Conservation (phyloP, 2,888 invertebrate species). For the Hypomecis atomaria region DNA sequence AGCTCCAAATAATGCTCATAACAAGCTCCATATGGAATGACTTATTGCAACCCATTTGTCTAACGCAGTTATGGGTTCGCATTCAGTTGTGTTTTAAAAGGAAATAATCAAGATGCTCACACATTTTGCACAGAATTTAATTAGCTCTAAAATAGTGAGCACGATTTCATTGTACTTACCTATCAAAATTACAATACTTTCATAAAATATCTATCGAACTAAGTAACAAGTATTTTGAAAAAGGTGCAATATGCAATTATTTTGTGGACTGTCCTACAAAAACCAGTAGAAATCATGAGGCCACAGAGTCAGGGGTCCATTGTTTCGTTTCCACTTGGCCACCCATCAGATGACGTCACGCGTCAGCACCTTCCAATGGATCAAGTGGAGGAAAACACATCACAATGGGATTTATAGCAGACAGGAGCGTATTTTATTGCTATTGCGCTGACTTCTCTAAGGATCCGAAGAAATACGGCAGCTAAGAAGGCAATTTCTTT, state of each 20-base stretch:
- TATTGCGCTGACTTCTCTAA: slow-evolving; percentile 22
- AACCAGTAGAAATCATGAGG: slow-evolving; percentile 45
- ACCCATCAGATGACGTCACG: slow-evolving; percentile 76
- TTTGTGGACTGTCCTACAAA: slow-evolving; percentile 6
- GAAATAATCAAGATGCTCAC: too few species aligned
- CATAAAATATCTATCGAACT: too few species aligned
- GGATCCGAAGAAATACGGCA: background rate
- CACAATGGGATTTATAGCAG: slow-evolving; percentile 33
- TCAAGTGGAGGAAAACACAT: slow-evolving; percentile 58
- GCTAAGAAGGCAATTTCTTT: slow-evolving; percentile 9
- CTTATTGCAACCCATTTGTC: too few species aligned
- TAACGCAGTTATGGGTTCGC: too few species aligned
- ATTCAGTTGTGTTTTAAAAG: too few species aligned
- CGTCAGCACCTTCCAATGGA: slow-evolving; percentile 68
- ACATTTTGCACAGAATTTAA: too few species aligned
- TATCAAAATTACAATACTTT: too few species aligned
- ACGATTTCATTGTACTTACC: too few species aligned
- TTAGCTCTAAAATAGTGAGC: too few species aligned
- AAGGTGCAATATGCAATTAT: background rate
- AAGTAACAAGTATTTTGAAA: too few species aligned
- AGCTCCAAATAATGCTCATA: too few species aligned
- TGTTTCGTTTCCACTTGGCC: slow-evolving; percentile 75
- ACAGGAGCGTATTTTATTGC: slow-evolving; percentile 12
- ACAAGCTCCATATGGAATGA: too few species aligned
- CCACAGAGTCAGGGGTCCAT: slow-evolving; percentile 59